Conservation (phyloP, 2,113 vertebrate genomes). For the Engraulis encrasicolus region DNA sequence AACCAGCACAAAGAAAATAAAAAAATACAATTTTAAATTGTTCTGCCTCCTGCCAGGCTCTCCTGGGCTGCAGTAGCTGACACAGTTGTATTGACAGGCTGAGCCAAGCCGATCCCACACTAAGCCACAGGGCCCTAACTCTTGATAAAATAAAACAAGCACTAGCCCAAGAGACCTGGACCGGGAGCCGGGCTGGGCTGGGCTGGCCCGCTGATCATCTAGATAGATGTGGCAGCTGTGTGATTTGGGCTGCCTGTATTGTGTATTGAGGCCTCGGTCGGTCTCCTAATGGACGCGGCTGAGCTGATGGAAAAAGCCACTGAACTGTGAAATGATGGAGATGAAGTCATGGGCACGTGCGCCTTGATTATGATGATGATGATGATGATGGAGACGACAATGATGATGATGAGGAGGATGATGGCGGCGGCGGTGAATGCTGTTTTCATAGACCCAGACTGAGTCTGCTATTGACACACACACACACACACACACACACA, state of each 20-base stretch:
- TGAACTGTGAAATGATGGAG: constrained; percentile 19
- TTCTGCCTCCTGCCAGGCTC: neutral
- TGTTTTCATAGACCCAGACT: neutral
- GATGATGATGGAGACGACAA: neutral
- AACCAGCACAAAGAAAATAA: neutral
- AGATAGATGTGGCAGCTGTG: neutral
- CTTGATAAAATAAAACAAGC: neutral
- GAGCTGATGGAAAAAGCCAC: constrained; percentile 16
- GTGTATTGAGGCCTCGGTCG: too few species aligned
- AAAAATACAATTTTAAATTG: neutral
- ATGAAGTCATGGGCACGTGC: neutral
- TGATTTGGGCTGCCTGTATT: neutral
- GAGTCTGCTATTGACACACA: neutral
- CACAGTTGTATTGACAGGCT: too few species aligned
- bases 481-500: neutral
- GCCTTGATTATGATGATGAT: neutral
- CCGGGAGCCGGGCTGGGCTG: too few species aligned
- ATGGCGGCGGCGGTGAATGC: too few species aligned
- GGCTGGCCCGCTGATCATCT: too few species aligned
- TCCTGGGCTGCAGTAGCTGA: too few species aligned
- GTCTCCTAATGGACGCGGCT: neutral
- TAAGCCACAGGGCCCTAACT: neutral
- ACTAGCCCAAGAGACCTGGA: neutral
- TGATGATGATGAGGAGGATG: neutral
- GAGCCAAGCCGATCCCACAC: too few species aligned